Conservation (phyloP, 2,888 invertebrate genomes). For the Drosophila mercatorum region DNA sequence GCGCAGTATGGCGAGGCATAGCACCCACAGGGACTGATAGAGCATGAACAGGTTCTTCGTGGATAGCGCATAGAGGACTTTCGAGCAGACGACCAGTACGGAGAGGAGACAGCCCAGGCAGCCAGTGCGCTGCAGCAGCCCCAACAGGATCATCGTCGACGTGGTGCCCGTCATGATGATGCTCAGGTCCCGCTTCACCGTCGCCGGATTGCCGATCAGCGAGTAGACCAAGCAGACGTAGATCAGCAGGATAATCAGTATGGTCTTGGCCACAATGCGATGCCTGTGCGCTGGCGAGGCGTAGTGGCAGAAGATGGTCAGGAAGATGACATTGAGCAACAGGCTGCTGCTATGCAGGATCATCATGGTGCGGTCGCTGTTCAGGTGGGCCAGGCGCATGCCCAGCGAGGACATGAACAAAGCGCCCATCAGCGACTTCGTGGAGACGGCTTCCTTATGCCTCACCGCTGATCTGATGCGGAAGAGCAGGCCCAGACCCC, state of each 20-base stretch:
- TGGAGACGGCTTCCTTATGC: background rate
- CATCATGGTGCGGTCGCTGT: background rate
- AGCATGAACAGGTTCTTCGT: background rate
- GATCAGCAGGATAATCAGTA: background rate
- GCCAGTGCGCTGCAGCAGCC: background rate
- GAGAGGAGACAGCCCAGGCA: constrained; percentile 18
- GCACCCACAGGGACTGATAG: constrained; percentile 19
- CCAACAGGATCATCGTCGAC: constrained; percentile 1
- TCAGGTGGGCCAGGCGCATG: constrained; percentile 26
- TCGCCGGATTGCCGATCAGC: background rate
- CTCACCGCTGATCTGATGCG: fast-evolving
- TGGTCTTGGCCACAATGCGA: background rate
- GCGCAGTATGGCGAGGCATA: constrained; percentile 17
- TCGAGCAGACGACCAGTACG: constrained; percentile 6
- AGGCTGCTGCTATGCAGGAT: constrained; percentile 1
- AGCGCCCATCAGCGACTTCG: constrained; percentile 13
- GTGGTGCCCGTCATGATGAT: constrained; percentile 7
- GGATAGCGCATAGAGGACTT: constrained; percentile 22
- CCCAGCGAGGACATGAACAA: constrained; percentile 12
- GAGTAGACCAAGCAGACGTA: constrained; percentile 14
- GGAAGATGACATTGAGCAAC: background rate
- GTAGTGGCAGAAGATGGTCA: constrained; percentile 1
- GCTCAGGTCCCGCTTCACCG: constrained; percentile 1
- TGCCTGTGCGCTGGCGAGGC: background rate
- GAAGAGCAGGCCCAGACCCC: background rate